These are phyloP conservation scores for Coptotermes formosanus DNA, from an alignment of 1,140 invertebrate species.

Conservation along the genomic window DNA sequence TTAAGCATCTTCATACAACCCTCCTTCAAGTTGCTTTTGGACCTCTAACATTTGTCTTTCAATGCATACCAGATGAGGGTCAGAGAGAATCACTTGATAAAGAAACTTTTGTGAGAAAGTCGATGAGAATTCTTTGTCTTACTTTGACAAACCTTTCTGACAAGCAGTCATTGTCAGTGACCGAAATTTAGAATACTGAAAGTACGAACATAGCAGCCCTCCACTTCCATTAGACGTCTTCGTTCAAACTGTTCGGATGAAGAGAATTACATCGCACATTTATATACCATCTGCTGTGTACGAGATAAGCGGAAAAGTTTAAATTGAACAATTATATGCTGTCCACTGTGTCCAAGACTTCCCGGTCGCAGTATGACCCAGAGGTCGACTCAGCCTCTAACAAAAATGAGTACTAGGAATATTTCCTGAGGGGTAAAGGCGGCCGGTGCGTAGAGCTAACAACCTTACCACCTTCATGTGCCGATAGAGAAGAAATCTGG, in stretches of 20 bases:
- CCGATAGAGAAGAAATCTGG: too few species aligned
- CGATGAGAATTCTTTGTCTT: neutral
- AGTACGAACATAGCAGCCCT: neutral
- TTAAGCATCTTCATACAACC: neutral
- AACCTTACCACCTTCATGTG: too few species aligned
- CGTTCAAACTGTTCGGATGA: neutral
- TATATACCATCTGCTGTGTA: neutral
- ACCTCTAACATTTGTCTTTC: neutral
- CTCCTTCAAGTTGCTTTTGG: neutral
- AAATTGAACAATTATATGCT: too few species aligned
- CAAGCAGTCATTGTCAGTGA: constrained; percentile 14
- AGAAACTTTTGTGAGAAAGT: constrained; percentile 4
- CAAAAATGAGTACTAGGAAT: too few species aligned
- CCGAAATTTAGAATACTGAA: neutral
- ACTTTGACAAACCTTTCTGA: neutral
- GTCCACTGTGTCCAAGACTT: too few species aligned
- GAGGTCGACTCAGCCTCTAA: too few species aligned
- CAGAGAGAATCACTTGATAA: neutral
- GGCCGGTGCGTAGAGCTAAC: too few species aligned
- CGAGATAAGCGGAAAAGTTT: too few species aligned
- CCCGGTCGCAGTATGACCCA: too few species aligned
- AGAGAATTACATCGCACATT: neutral
- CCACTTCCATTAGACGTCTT: neutral
- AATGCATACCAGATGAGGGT: constrained; percentile 5
- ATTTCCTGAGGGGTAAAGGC: too few species aligned